phyloP scores from a whole-genome alignment of 1,140 invertebrate genomes.

The Daktulosphaira vitifoliae region DNA sequence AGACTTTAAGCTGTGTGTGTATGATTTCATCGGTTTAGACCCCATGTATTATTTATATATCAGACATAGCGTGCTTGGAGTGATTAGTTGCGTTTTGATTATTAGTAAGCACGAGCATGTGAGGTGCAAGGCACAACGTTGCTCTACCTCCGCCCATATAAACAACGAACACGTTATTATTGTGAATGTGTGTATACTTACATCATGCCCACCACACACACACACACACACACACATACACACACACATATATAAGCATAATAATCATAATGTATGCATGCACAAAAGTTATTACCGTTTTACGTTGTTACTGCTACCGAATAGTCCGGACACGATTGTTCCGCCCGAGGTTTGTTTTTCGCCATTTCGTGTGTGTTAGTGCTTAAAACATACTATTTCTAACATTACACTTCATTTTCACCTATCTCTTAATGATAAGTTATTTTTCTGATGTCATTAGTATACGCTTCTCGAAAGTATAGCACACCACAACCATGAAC shows the following conservation, averaged over 20 bases:
- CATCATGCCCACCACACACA: neutral
- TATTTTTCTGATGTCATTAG: too few relatives aligned
- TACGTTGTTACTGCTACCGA: conserved; percentile 7
- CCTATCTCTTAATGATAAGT: too few relatives aligned
- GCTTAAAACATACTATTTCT: conserved; percentile 5
- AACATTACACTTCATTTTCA: too few relatives aligned
- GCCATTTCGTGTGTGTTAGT: conserved; percentile 11
- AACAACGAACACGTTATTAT: neutral
- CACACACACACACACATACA: neutral
- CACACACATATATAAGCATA: neutral
- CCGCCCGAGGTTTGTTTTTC: conserved; percentile 27
- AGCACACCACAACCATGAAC: too few relatives aligned
- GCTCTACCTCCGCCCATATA: conserved; percentile 4
- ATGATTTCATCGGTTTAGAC: conserved; percentile 4
- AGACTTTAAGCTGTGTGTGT: too few relatives aligned
- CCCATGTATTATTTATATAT: conserved; percentile 16
- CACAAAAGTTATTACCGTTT: conserved; percentile 28
- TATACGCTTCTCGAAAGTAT: too few relatives aligned
- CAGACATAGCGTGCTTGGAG: conserved; percentile 20
- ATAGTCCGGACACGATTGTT: conserved; percentile 21
- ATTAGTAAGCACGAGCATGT: conserved; percentile 29
- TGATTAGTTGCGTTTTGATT: conserved; percentile 30
- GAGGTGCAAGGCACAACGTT: conserved; percentile 31
- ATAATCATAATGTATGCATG: conserved; percentile 30
- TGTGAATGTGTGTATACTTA: too few relatives aligned